Conservation (phyloP, 2,797 vertebrate species). For the Syncerus caffer region DNA sequence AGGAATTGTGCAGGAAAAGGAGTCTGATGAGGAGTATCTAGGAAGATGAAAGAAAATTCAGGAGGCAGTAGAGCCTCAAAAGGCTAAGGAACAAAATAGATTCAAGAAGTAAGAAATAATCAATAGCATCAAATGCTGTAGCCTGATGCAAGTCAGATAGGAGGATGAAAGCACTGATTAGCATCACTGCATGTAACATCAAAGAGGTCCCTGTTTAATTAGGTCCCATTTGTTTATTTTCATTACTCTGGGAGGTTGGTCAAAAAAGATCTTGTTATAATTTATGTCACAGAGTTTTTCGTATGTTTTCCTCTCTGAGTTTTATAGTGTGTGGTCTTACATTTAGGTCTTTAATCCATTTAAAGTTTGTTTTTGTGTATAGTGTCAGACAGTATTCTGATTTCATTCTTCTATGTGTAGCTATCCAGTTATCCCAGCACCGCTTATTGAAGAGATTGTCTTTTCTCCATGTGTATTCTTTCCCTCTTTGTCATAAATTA, state of each 20-base stretch:
- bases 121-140: background rate
- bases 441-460: background rate
- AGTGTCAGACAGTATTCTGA: background rate
- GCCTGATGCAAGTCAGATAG: background rate
- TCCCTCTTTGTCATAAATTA: background rate
- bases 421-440: background rate
- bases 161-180: background rate
- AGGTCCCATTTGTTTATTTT: background rate
- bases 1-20: background rate
- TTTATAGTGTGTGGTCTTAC: background rate
- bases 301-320: background rate
- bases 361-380: background rate
- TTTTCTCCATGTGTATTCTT: background rate
- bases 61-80: background rate
- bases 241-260: background rate
- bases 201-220: background rate
- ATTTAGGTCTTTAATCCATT: background rate
- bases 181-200: too few species aligned
- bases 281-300: background rate
- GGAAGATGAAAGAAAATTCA: background rate
- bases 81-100: background rate
- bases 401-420: background rate
- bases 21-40: background rate
- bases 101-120: background rate
- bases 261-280: background rate